These are phyloP conservation scores for Dendrolimus punctatus DNA, from an alignment of 1,140 invertebrate species.

Conservation along the genomic window DNA sequence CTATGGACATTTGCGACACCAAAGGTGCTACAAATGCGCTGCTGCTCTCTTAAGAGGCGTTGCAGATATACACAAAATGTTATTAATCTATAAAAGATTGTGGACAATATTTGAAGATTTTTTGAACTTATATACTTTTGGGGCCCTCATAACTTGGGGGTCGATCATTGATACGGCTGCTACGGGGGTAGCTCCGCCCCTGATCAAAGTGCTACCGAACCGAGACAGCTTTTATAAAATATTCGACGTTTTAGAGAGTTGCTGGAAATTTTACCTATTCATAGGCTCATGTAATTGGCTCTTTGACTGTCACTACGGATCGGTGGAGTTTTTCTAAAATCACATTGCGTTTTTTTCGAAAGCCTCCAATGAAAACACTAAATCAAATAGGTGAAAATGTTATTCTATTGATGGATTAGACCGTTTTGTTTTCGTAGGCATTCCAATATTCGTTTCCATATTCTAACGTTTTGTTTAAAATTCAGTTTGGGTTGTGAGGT, in stretches of 20 bases:
- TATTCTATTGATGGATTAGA: conserved; percentile 5
- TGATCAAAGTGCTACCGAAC: conserved; percentile 1
- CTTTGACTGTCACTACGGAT: conserved; percentile 8
- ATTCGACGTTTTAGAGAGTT: too few species aligned
- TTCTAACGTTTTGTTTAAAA: not conserved
- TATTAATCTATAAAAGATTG: too few species aligned
- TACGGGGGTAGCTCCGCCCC: too few species aligned
- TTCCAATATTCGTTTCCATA: conserved; percentile 5
- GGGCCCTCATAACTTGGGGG: too few species aligned
- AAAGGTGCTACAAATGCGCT: too few species aligned
- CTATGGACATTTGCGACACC: too few species aligned
- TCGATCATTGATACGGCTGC: too few species aligned
- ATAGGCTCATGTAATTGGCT: conserved; percentile 10
- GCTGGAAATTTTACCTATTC: conserved; percentile 3
- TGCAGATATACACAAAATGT: too few species aligned
- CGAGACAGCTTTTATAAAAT: not conserved
- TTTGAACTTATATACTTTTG: too few species aligned
- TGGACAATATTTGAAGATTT: too few species aligned
- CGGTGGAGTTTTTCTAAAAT: conserved; percentile 2
- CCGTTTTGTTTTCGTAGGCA: conserved; percentile 3
- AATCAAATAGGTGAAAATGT: conserved; percentile 12
- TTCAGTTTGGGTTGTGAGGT: not conserved
- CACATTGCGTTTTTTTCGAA: conserved; percentile 5
- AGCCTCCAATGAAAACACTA: conserved; percentile 6
- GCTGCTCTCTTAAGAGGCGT: too few species aligned